These are phyloP conservation scores for Hippoglossus stenolepis DNA, from an alignment of 2,113 vertebrate species.

Conservation along the genomic window DNA sequence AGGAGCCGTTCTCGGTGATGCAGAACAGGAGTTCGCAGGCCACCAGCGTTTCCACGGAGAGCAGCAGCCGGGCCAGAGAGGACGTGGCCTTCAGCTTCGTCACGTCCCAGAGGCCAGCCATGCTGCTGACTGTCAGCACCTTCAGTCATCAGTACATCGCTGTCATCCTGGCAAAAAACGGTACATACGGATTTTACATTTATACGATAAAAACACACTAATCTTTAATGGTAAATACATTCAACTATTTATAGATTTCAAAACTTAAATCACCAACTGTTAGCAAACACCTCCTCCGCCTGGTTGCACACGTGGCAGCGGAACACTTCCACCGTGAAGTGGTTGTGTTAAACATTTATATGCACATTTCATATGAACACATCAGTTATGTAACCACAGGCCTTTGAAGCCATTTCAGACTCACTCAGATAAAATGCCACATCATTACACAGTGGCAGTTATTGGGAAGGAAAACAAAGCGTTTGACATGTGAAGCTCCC, in stretches of 20 bases:
- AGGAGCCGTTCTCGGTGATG: slow-evolving; percentile 95
- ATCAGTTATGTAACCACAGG: background rate
- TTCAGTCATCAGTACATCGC: slow-evolving; percentile 92
- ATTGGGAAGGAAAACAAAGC: background rate
- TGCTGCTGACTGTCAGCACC: slow-evolving; percentile 90
- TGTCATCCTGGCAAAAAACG: slow-evolving; percentile 91
- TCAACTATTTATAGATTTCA: too few relatives aligned
- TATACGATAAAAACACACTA: too few relatives aligned
- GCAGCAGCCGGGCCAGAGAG: slow-evolving; percentile 86
- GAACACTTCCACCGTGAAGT: too few relatives aligned
- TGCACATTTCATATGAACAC: background rate
- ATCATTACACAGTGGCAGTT: background rate
- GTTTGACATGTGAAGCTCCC: background rate
- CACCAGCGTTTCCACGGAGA: slow-evolving; percentile 87
- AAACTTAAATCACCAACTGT: too few relatives aligned
- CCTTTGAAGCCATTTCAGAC: background rate
- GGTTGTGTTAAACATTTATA: background rate
- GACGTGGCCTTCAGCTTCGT: slow-evolving; percentile 91
- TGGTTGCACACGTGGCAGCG: too few relatives aligned
- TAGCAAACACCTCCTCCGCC: too few relatives aligned
- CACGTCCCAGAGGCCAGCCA: slow-evolving; percentile 88
- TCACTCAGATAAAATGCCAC: background rate
- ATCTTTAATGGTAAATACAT: too few relatives aligned
- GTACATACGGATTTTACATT: slow-evolving; percentile 65
- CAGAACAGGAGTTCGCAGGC: slow-evolving; percentile 88